Evolutionary conservation across 2,888 invertebrate genomes (phyloP).

Genomic region (Camptogramma bilineatum): DNA sequence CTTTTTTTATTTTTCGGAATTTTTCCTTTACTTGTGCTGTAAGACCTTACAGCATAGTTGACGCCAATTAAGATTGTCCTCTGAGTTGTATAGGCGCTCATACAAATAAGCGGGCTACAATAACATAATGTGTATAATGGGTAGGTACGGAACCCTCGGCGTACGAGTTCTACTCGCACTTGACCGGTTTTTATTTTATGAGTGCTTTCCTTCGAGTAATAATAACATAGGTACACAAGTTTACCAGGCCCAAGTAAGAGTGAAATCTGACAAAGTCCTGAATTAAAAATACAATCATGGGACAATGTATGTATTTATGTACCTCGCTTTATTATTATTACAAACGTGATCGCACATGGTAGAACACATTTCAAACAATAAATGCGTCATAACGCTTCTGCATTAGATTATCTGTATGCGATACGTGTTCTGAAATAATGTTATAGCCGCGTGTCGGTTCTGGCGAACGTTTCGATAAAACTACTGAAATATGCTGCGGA

Average conservation of each 20-base stretch:
- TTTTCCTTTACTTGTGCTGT: no score
- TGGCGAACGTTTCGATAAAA: constrained; percentile 62
- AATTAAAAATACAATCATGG: not conserved
- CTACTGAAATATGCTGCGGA: constrained; percentile 62
- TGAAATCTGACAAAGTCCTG: not conserved
- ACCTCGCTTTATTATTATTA: constrained; percentile 44
- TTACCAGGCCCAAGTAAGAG: not conserved
- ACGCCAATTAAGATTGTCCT: no score
- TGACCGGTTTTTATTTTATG: no score
- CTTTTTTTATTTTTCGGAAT: no score
- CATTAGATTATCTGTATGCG: constrained; percentile 77
- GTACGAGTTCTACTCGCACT: no score
- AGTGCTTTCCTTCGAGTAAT: no score
- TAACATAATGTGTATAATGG: no score
- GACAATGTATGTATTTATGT: constrained; percentile 25
- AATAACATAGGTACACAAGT: no score
- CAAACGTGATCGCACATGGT: constrained; percentile 61
- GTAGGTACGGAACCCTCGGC: no score
- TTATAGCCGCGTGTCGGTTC: constrained; percentile 63
- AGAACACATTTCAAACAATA: constrained; percentile 72
- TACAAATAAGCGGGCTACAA: no score
- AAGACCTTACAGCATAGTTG: no score
- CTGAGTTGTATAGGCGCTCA: no score
- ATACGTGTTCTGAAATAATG: constrained; percentile 83
- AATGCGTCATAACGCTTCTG: constrained; percentile 78